phyloP scores from a whole-genome alignment of 92 coral and sea anemone genomes.

The Porites evermanni region DNA sequence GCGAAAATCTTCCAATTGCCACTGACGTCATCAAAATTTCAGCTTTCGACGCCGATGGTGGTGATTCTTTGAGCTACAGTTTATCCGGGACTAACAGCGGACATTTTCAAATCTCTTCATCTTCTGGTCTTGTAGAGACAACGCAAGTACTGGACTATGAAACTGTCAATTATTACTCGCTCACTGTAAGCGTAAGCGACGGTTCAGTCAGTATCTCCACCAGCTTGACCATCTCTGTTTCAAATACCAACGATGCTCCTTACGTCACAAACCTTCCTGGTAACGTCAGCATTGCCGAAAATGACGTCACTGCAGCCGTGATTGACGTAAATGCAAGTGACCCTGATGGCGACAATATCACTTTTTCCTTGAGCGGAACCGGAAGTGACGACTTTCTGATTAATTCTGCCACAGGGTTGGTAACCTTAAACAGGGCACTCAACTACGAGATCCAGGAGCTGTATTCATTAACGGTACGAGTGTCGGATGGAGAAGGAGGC shows the following conservation, averaged over 20 bases:
- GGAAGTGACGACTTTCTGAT: conserved; percentile 45
- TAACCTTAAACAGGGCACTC: conserved; percentile 45
- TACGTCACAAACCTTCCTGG: conserved; percentile 41
- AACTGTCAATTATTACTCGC: conserved; percentile 33
- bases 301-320: conserved; percentile 42
- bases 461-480: conserved; percentile 43
- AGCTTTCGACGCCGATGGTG: conserved; percentile 48
- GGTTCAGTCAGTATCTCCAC: conserved; percentile 34
- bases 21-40: conserved; percentile 40
- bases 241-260: conserved; percentile 63
- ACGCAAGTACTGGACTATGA: conserved; percentile 45
- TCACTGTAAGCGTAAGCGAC: conserved; percentile 43
- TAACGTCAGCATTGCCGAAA: conserved; percentile 59
- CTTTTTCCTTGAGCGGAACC: conserved; percentile 42
- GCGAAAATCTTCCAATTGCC: conserved; percentile 54
- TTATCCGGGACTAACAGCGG: conserved; percentile 48
- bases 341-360: conserved; percentile 52
- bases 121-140: conserved; percentile 35
- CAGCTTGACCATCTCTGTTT: conserved; percentile 33
- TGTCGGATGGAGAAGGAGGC: conserved; percentile 50
- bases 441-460: conserved; percentile 39
- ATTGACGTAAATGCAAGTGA: conserved; percentile 61
- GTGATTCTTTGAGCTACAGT: conserved; percentile 36
- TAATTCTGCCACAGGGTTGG: conserved; percentile 40
- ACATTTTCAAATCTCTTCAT: conserved; percentile 21